Evolutionary conservation across 1,140 invertebrate genomes (phyloP).

Genomic region (Brachionus manjavacas): DNA sequence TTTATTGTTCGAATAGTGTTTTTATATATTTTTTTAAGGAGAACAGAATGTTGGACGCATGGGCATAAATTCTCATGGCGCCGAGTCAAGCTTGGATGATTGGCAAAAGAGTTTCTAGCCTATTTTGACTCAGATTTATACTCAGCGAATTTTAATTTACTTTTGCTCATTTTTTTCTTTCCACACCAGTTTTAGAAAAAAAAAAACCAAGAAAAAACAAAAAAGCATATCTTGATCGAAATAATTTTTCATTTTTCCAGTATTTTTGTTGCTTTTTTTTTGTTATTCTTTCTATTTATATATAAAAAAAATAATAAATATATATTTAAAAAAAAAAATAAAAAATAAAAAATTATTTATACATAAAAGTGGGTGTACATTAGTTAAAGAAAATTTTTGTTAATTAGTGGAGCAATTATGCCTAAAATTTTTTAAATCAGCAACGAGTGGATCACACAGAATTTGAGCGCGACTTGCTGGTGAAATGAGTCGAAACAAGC

Average conservation of each 20-base stretch:
- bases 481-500: neutral
- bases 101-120: too few species aligned
- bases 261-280: neutral
- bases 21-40: too few species aligned
- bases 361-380: neutral
- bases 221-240: neutral
- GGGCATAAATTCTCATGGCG: too few species aligned
- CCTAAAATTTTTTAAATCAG: neutral
- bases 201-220: neutral
- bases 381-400: neutral
- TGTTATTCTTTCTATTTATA: neutral
- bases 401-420: neutral
- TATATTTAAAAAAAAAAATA: neutral
- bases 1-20: too few species aligned
- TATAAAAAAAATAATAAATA: neutral
- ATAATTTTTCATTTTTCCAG: neutral
- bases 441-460: neutral
- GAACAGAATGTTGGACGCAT: too few species aligned
- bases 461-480: neutral
- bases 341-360: neutral
- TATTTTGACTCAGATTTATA: too few species aligned
- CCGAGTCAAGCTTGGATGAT: too few species aligned
- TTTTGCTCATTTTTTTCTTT: neutral
- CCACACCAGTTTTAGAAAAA: neutral
- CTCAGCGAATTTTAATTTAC: neutral